Conservation (phyloP, 2,797 vertebrate species). For the Smutsia temminckii region DNA sequence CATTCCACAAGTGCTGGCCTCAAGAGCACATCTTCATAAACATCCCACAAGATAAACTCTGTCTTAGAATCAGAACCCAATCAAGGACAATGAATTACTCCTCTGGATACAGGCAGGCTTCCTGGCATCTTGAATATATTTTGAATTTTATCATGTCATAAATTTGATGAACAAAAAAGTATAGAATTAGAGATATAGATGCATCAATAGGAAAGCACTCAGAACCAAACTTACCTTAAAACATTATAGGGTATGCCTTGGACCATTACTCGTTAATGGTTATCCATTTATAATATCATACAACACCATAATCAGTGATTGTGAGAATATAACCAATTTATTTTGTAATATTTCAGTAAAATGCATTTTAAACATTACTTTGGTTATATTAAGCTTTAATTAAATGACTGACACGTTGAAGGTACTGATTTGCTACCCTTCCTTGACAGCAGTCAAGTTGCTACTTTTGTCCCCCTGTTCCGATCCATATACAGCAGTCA, state of each 20-base stretch:
- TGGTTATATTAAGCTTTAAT: background rate
- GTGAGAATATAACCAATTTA: background rate
- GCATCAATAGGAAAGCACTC: background rate
- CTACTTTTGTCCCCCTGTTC: conserved; percentile 57
- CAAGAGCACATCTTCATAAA: background rate
- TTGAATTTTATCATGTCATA: background rate
- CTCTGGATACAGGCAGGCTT: background rate
- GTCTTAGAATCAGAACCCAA: background rate
- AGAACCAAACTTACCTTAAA: background rate
- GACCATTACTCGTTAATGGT: background rate
- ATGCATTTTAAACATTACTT: background rate
- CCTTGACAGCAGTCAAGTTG: conserved; percentile 55
- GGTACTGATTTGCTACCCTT: conserved; percentile 21
- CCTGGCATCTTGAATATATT: background rate
- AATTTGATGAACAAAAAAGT: background rate
- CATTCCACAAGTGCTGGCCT: background rate
- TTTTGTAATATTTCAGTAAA: background rate
- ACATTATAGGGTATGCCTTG: background rate
- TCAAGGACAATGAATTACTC: background rate
- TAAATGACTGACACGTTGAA: background rate
- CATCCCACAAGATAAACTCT: background rate
- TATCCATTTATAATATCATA: conserved; percentile 2
- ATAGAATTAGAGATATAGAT: background rate
- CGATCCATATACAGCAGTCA: background rate
- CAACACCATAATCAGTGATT: background rate